Base-by-base conservation (phyloP, 2,888 invertebrate species). In the Melanargia galathea region DNA sequence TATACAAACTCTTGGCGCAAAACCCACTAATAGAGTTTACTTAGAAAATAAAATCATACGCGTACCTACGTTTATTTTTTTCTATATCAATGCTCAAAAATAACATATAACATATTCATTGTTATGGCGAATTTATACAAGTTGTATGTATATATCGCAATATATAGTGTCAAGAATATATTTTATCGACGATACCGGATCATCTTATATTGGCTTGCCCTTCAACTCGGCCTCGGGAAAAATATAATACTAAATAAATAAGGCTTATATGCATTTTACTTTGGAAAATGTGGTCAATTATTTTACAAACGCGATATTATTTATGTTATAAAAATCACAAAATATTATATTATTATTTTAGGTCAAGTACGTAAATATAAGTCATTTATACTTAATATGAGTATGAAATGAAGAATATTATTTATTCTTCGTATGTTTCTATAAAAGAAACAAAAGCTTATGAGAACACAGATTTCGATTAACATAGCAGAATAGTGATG, bases 131-230 rank as follows among this genome's bases (percentile, higher is more conserved):
- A 16, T 49, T 51, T 51, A 51, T 51, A 30, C 51, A 51, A 46
- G 22, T n/a, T n/a, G n/a, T n/a, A 38, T 38, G n/a, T n/a, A 7
- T 24, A 48, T 26, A 26, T 20, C 45, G n/a, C 26, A 49, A 49
- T 49, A 49, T 51, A 51, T 51, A 10, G 30, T 51, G 51, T 51
- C 51, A 51, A 51, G 30, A 7, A 48, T 49, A 35, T 13, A 35
- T 20, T 52, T 52, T 52, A 35, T 52, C 7, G 18, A 0, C 35
- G 35, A 52, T 52, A 52, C 52, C 35, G 52, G 35, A 52, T 35
- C 52, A 52, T 52, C 20, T 52, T 35, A 52, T 35, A 52, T 20
- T 35, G 35, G 7, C 20, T 18, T 52, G 51, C 51, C 51, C 52
- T 35, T 35, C 35, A 18, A 13, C 7, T 6, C 20, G 35, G 20